Base-by-base conservation (phyloP, 2,888 invertebrate genomes). In the Dasysyrphus tricinctus region DNA sequence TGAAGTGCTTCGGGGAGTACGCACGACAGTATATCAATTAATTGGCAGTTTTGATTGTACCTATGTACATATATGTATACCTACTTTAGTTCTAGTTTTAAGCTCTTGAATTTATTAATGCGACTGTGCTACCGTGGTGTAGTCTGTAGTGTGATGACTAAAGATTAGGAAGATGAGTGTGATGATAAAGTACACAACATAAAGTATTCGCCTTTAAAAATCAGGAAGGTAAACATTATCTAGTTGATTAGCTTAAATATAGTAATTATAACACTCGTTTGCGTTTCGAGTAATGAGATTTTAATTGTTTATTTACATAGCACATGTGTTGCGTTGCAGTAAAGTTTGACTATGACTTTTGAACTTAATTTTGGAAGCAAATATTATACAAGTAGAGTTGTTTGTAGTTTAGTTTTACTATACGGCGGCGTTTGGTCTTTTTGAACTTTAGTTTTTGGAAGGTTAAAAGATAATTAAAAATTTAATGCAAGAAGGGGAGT, bases 211-310 rank as follows among this genome's bases (percentile, higher is more conserved):
- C 24, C 24, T 24, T 59, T 61, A 24, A 61, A 47, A 65, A 11
- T 65, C 44, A 47, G 65, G 47, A 65, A 44, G 63, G 63, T 63
- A 63, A 29, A 65, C 19, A 49, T 67, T 47, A 49, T 49, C 47
- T 65, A 49, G 65, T 49, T 37, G 34, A 67, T 49, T 49, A 49
- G 67, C 37, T 67, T 63, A 14, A 65, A 49, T 65, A 12, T 16
- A 19, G 47, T 49, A 65, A 49, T 47, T 34, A 47, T 11, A 47
- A 4, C 34, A n/a, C 47, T 65, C 4, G 47, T 29, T 63, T 47
- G 34, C 47, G 34, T 67, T 24, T 49, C 12, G 14, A 49, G 16
- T 34, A 49, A 67, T 8, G 67, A 67, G 67, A 67, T 24, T 67
- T 67, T 67, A 67, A 67, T 67, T 67, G 34, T 37, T 34, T 49